These are phyloP conservation scores for Phalacrocorax brasilianus DNA, from an alignment of 2,113 vertebrate genomes.

Conservation along the genomic window DNA sequence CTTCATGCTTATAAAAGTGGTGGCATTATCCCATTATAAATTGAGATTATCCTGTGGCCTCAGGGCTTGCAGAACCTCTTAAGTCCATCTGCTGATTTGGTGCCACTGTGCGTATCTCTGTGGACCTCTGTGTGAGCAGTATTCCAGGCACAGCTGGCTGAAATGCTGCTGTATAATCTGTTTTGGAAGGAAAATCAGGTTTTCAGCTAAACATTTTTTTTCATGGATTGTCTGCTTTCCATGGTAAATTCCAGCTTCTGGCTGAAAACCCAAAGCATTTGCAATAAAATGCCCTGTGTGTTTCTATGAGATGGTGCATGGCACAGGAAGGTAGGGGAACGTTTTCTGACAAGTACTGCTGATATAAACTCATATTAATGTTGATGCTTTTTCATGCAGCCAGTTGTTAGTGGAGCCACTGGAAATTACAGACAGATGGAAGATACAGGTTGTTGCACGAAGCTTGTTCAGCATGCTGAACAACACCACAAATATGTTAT, in stretches of 20 bases:
- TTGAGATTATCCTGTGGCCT: background rate
- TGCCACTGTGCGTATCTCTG: background rate
- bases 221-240: constrained; percentile 34
- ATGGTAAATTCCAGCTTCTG: constrained; percentile 34
- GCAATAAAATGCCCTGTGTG: background rate
- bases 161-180: background rate
- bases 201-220: background rate
- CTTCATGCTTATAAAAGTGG: background rate
- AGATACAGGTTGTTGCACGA: constrained; percentile 46
- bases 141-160: background rate
- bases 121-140: background rate
- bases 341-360: constrained; percentile 5
- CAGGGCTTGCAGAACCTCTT: background rate
- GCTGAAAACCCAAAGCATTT: background rate
- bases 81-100: background rate
- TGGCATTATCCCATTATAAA: background rate
- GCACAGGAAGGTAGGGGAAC: background rate
- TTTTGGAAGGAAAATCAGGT: constrained; percentile 19
- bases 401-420: constrained; percentile 12
- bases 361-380: constrained; percentile 15
- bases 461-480: constrained; percentile 25
- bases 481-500: constrained; percentile 33
- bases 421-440: constrained; percentile 54
- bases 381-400: constrained; percentile 31
- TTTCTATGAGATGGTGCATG: background rate